Evolutionary conservation across 1,140 invertebrate species (phyloP), one percentile per base, ranked within the genome.

Genomic region (Chlorops oryzae): DNA sequence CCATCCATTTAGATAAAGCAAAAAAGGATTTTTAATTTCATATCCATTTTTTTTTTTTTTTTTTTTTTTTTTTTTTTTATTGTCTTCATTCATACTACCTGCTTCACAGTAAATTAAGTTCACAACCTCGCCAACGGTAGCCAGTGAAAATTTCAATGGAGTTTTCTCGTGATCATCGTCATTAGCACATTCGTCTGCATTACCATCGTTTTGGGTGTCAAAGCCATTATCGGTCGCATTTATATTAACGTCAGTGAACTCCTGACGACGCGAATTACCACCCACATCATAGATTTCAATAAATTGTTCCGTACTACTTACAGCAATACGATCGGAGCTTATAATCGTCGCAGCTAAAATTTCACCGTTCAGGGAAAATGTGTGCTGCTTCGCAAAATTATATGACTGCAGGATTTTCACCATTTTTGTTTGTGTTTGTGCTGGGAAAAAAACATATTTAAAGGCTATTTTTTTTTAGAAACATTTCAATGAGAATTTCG

Each of bases 341-440:
- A 70, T 63, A 22, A 70, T 38, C 22, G 63, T 69, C 35, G 62
- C 63, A 18, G 66, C 59, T 35, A 70, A 51, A 40, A 70, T 70
- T 24, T 70, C 66, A 38, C 66, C 66, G 50, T 67, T 70, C 2
- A 70, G 52, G 4, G 66, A 55, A 52, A 59, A 70, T 1, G 66
- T 70, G 44, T 66, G 61, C 54, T 70, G 66, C 54, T 61, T 63
- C 34, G 66, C 56, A 57, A 70, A 70, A 34, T 70, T 70, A 44
- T 70, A 70, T 21, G 66, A 63, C 57, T 70, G 66, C 41, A 70
- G 50, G 32, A 70, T 66, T 56, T 69, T 69, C 22, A 70, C 66
- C 66, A 70, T 70, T 55, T 46, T 58, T n/a, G n/a, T 9, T 38
- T 38, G 7, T 32, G 27, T 32, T 6, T 38, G n/a, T n/a, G 25